Evolutionary conservation across 2,888 invertebrate species (phyloP), one percentile per base, ranked within the genome.

Genomic region (Syrphus vitripennis): DNA sequence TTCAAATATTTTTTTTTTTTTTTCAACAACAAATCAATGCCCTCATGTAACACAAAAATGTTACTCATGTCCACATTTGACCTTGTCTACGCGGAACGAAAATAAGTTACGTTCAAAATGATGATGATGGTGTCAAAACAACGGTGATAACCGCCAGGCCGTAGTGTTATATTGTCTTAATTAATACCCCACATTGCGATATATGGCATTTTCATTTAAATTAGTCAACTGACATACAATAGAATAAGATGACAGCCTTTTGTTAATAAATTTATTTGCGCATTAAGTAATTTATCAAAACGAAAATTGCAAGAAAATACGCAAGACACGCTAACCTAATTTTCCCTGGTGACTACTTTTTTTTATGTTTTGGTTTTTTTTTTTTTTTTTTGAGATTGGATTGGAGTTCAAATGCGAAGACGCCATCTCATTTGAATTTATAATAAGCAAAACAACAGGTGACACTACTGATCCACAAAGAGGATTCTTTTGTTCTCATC

Each of bases 251-350:
- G 70, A 21, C 29, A 40, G 16, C 16, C 59, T 29, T 40, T 31
- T 26, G 14, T 24, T 59, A 59, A 24, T 50, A 26, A 19, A 72
- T 67, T 59, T 71, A 78, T 72, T 48, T 55, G 45, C n/a, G n/a
- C 48, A 67, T 83, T 72, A 77, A 42, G 50, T 77, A 82, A 82
- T 37, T 42, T 12, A 42, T 45, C 34, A 26, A n/a, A n/a, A 53
- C 16, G 14, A 26, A 50, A 74, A 40, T 61, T 19, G 24, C 26
- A 12, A 53, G 48, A 42, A 71, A 59, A 75, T 67, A 75, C 83
- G 42, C 57, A 76, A 84, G 83, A 67, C 83, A 84, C 61, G 80
- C 76, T 84, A 84, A 84, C 83, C 83, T 48, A 84, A 76, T 80
- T 65, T 45, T 65, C 29, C 74, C 57, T 83, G 37, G 4, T 69